phyloP scores from a whole-genome alignment of 2,888 invertebrate genomes.

The Monochamus alternatus region DNA sequence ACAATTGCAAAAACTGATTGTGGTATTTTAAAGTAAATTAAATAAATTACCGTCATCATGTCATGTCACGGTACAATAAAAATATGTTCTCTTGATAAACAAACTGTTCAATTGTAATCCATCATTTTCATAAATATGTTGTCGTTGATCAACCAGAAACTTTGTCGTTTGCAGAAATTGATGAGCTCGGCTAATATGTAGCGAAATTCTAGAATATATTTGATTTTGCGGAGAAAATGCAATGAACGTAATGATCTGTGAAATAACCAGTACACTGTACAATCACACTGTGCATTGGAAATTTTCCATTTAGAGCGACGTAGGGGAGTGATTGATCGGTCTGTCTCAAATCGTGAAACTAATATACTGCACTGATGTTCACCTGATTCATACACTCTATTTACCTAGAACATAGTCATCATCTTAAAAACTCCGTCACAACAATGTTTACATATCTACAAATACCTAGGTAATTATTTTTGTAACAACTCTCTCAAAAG shows the following conservation, averaged over 20 bases:
- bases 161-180: conserved; percentile 64
- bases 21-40: too few species aligned
- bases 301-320: conserved; percentile 40
- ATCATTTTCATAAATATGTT: conserved; percentile 47
- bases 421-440: too few species aligned
- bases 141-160: conserved; percentile 49
- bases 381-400: conserved; percentile 9
- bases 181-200: conserved; percentile 53
- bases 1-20: too few species aligned
- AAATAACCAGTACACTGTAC: conserved; percentile 66
- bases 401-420: not conserved
- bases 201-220: conserved; percentile 56
- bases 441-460: too few species aligned
- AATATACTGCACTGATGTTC: conserved; percentile 47
- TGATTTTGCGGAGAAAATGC: conserved; percentile 58
- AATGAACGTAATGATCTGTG: conserved; percentile 66
- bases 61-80: too few species aligned
- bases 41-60: too few species aligned
- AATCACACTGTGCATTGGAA: conserved; percentile 54
- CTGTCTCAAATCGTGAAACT: conserved; percentile 51
- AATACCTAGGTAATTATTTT: too few species aligned
- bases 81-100: too few species aligned
- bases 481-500: too few species aligned
- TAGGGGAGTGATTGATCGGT: conserved; percentile 60
- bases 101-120: conserved; percentile 30